A percentile compares a stretch with the other conserved stretches of the same genome.
Conservation (phyloP, 1,140 invertebrate genomes). For the Brachionus rotundiformis region DNA sequence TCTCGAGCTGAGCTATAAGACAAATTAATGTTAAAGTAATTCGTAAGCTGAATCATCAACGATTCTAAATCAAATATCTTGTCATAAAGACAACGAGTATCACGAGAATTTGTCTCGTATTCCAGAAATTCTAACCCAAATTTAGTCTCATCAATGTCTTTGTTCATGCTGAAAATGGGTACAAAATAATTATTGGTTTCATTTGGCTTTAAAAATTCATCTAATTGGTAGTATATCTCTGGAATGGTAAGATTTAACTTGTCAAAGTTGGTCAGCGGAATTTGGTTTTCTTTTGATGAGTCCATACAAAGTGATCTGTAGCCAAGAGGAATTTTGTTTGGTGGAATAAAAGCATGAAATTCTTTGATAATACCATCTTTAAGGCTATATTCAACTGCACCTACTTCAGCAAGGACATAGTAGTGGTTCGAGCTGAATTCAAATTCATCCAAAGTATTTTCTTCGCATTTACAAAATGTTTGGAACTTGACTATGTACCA, state of each 20-base stretch:
- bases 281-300: slow-evolving; percentile 11
- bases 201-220: slow-evolving; percentile 8
- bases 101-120: neutral
- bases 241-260: neutral
- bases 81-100: neutral
- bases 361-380: slow-evolving; percentile 12
- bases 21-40: neutral
- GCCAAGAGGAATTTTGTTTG: slow-evolving; percentile 37
- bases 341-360: slow-evolving; percentile 38
- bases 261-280: slow-evolving; percentile 3
- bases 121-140: slow-evolving; percentile 28
- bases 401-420: slow-evolving; percentile 42
- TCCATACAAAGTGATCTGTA: slow-evolving; percentile 42
- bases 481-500: slow-evolving; percentile 50
- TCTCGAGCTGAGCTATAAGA: slow-evolving; percentile 13
- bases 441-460: slow-evolving; percentile 25
- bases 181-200: slow-evolving; percentile 27
- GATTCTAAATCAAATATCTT: slow-evolving; percentile 33
- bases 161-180: slow-evolving; percentile 27
- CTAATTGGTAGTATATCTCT: slow-evolving; percentile 10
- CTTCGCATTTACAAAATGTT: slow-evolving; percentile 46
- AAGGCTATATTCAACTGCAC: slow-evolving; percentile 36
- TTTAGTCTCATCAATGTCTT: slow-evolving; percentile 22
- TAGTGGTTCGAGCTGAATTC: neutral
- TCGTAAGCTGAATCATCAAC: neutral